phyloP scores from a whole-genome alignment of 2,113 vertebrate species.

The Brachionichthys hirsutus region DNA sequence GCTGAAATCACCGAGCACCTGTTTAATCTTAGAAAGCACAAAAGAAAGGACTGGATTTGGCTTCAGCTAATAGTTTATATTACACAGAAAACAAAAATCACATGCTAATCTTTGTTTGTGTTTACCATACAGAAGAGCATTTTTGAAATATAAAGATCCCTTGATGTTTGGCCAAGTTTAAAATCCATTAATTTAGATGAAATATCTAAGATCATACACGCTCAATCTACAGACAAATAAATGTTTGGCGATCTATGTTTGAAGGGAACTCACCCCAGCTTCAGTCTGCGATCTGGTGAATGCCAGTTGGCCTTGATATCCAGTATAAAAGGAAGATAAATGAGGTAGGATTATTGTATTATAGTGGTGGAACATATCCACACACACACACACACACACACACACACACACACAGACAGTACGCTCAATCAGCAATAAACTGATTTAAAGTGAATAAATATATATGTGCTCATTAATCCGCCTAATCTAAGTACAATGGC shows the following conservation, averaged over 20 bases:
- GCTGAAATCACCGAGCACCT: slow-evolving; percentile 1
- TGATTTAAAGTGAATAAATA: slow-evolving; percentile 22
- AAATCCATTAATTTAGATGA: no score
- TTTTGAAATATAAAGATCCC: no score
- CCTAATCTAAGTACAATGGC: slow-evolving; percentile 30
- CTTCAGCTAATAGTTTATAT: slow-evolving; percentile 7
- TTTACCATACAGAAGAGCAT: no score
- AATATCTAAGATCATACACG: no score
- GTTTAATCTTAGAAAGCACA: slow-evolving; percentile 4
- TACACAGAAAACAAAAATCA: background rate
- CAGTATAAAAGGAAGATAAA: slow-evolving; percentile 40
- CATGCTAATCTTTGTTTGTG: no score
- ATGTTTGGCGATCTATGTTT: slow-evolving; percentile 18
- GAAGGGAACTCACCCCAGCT: slow-evolving; percentile 10
- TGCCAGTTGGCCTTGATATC: slow-evolving; percentile 41
- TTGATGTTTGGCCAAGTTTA: no score
- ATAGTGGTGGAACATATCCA: slow-evolving; percentile 21
- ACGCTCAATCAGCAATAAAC: slow-evolving; percentile 20
- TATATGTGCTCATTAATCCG: slow-evolving; percentile 16
- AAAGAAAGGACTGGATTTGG: slow-evolving; percentile 15
- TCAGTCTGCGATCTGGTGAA: slow-evolving; percentile 28
- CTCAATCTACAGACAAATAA: slow-evolving; percentile 35
- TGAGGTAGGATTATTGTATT: slow-evolving; percentile 54
- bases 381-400: background rate
- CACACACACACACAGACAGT: background rate